Conservation (phyloP, 2,113 vertebrate species). For the Ammodytes dubius region DNA sequence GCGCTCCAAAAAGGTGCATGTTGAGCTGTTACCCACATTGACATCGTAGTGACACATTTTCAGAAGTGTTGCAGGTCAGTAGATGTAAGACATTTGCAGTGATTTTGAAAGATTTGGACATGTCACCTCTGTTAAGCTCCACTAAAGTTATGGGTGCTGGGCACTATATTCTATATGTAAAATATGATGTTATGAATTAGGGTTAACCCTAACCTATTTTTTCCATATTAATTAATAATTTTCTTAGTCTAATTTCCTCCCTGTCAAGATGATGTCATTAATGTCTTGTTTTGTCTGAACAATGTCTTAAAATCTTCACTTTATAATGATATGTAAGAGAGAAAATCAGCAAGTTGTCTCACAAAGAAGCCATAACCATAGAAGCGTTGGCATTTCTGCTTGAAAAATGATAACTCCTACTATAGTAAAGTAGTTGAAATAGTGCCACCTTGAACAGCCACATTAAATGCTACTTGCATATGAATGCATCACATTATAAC, state of each 20-base stretch:
- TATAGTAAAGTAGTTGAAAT: neutral
- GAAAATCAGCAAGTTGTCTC: neutral
- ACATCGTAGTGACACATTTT: slow-evolving; percentile 46
- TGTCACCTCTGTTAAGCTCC: neutral
- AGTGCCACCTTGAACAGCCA: neutral
- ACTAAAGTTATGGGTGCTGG: neutral
- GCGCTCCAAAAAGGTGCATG: slow-evolving; percentile 30
- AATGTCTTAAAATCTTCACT: neutral
- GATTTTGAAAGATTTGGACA: slow-evolving; percentile 31
- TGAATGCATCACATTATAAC: neutral
- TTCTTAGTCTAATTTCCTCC: neutral
- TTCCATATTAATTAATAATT: no score
- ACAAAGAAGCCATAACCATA: no score
- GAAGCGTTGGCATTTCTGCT: no score
- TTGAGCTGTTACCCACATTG: slow-evolving; percentile 37
- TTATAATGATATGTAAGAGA: neutral
- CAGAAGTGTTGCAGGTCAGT: neutral
- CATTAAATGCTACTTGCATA: neutral
- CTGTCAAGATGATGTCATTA: neutral
- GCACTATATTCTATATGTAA: neutral
- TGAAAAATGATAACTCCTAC: neutral
- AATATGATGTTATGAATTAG: neutral
- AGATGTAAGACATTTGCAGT: slow-evolving; percentile 3
- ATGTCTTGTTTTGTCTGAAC: neutral
- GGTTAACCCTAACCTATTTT: neutral